Percentiles rank a stretch among this genome's conserved stretches.
Evolutionary conservation across 2,113 vertebrate species (phyloP).

Genomic region (Sialia sialis): DNA sequence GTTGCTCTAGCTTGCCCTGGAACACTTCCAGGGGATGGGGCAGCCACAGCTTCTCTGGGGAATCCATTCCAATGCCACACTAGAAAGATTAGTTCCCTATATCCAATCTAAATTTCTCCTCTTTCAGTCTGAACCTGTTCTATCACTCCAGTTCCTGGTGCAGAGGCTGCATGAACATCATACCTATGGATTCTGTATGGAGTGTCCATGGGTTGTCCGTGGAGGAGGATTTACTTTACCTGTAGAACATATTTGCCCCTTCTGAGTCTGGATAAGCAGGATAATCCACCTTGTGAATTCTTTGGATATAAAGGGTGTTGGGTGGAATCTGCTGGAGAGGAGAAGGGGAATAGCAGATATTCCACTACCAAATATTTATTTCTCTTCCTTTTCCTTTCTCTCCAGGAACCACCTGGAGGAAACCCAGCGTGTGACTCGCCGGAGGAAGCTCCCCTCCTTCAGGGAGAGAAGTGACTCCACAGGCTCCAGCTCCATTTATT

Average conservation of each 20-base stretch:
- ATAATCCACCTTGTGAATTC: not conserved
- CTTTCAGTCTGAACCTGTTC: rapidly evolving
- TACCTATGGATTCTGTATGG: rapidly evolving
- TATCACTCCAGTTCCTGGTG: not conserved
- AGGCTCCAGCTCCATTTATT: constrained; percentile 92
- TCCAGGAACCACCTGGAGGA: constrained; percentile 86
- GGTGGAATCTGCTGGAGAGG: not conserved
- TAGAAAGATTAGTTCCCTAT: not conserved
- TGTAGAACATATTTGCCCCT: rapidly evolving
- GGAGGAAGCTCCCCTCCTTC: constrained; percentile 68
- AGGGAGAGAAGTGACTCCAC: constrained; percentile 88
- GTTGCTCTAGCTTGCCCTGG: not conserved
- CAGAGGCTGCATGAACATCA: not conserved
- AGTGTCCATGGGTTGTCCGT: rapidly evolving
- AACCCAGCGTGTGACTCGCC: constrained; percentile 74
- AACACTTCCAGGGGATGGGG: not conserved
- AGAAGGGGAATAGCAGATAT: rapidly evolving
- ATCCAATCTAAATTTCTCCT: not conserved
- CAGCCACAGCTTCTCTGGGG: not conserved
- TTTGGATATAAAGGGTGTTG: rapidly evolving
- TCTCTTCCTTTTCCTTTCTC: not conserved
- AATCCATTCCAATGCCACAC: not conserved
- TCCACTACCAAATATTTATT: rapidly evolving
- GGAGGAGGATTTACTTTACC: rapidly evolving
- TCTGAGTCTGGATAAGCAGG: not conserved